Evolutionary conservation across 2,797 vertebrate species (phyloP).

Genomic region (Sebastes trivittatus): DNA sequence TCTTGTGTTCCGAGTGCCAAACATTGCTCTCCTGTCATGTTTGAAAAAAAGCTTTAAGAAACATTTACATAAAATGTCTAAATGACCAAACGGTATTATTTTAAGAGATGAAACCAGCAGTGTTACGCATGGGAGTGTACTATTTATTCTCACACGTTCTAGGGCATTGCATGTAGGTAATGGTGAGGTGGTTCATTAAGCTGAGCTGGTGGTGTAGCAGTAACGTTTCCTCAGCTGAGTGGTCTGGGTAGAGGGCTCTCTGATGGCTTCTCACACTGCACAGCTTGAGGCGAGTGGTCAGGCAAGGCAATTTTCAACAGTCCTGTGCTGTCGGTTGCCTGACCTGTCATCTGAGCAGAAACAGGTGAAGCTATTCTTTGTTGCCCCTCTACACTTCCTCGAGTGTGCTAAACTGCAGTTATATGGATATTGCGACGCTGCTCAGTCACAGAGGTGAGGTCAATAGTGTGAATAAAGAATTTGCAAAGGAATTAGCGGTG

Average conservation of each 20-base stretch:
- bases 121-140: not conserved
- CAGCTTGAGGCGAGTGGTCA: constrained; percentile 41
- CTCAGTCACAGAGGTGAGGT: constrained; percentile 31
- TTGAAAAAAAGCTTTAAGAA: not conserved
- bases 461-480: constrained; percentile 40
- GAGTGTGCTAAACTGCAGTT: constrained; percentile 46
- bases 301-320: constrained; percentile 33
- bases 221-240: constrained; percentile 51
- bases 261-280: constrained; percentile 45
- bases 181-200: constrained; percentile 62
- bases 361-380: constrained; percentile 29
- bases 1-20: not conserved
- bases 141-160: constrained; percentile 20
- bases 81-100: not conserved
- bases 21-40: not conserved
- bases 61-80: not conserved
- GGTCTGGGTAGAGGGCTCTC: constrained; percentile 15
- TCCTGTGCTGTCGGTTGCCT: constrained; percentile 11
- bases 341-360: constrained; percentile 50
- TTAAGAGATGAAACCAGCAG: not conserved
- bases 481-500: constrained; percentile 26
- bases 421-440: constrained; percentile 11
- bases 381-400: constrained; percentile 14
- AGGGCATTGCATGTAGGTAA: constrained; percentile 44
- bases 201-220: constrained; percentile 46